Evolutionary conservation across 2,888 invertebrate species (phyloP), one percentile per base, ranked within the genome.

Genomic region (Syrista parreyssii): DNA sequence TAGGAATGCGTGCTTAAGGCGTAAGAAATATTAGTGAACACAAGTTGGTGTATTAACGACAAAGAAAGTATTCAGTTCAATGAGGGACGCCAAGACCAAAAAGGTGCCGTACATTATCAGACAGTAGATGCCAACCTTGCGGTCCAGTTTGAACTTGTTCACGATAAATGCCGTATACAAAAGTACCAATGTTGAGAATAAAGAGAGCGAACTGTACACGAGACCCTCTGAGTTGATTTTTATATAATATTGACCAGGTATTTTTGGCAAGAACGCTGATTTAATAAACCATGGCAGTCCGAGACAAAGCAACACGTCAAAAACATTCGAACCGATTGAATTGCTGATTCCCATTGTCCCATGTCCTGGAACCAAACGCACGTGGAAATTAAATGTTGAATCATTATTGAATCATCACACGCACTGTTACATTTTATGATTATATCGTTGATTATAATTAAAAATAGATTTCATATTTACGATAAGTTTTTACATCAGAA

Each of bases 311-410:
- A 96, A 91, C 55, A 97, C 95, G 88, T 96, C 96, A 87, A 97
- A 96, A 0, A 96, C 96, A 88, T 96, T 97, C 1, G 96, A 96
- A 31, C 96, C 96, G 74, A 97, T 95, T 1, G 96, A 95, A 91
- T 96, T 97, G 88, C 96, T 96, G 78, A 97, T 93, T 0, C 96
- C 96, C 96, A 96, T 96, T 30, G 94, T 94, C 12, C 95, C 96
- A 86, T 95, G 93, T 36, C 96, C 96, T 95, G 87, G 32, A 92
- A 91, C 77, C 76, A 86, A 80, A 80, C 6, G 33, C 11, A 71
- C 9, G n/a, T 71, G 11, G 55, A 55, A 71, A 68, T 68, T 30
- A 68, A 55, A 68, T 68, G n/a, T 75, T 82, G 71, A 76, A 72
- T 74, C 4, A 34, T 74, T 74, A 33, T 34, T 12, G 3, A 74